A percentile compares a stretch with the other conserved stretches of the same genome.
Conservation (phyloP, 2,888 invertebrate species). For the Spodoptera littoralis region DNA sequence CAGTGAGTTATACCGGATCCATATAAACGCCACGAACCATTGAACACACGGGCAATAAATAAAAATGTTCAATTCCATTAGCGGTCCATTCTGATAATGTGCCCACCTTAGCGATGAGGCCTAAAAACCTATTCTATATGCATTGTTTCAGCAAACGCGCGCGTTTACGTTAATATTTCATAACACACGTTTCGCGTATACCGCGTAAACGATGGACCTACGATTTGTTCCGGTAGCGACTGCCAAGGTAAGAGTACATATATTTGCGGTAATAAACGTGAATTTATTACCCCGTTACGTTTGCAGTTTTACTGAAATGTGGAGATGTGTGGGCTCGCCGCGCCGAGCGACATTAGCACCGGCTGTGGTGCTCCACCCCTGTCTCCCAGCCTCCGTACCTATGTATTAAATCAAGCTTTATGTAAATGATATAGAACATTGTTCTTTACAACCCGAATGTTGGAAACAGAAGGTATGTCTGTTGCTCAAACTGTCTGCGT, state of each 20-base stretch:
- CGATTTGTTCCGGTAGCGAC: constrained; percentile 83
- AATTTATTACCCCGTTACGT: constrained; percentile 86
- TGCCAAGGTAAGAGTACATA: constrained; percentile 78
- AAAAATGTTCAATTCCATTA: constrained; percentile 78
- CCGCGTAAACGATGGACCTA: constrained; percentile 73
- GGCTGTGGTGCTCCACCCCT: constrained; percentile 64
- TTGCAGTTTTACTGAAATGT: constrained; percentile 86
- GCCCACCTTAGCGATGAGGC: constrained; percentile 71
- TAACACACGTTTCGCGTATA: constrained; percentile 74
- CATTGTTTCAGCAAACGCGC: constrained; percentile 75
- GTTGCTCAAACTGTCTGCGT: constrained; percentile 39
- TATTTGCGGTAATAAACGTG: constrained; percentile 86
- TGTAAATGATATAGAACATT: constrained; percentile 62
- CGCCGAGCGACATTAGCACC: constrained; percentile 76
- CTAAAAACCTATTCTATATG: constrained; percentile 57
- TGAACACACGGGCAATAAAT: constrained; percentile 73
- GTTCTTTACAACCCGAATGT: constrained; percentile 57
- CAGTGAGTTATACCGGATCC: constrained; percentile 65
- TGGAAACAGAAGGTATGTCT: constrained; percentile 46
- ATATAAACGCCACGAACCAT: constrained; percentile 65
- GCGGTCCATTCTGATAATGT: constrained; percentile 78
- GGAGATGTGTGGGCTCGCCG: constrained; percentile 74
- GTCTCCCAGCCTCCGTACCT: constrained; percentile 58
- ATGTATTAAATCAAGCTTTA: constrained; percentile 63
- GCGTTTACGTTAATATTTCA: constrained; percentile 80